phyloP scores from a whole-genome alignment of 2,113 vertebrate genomes.

The Maccullochella peelii region DNA sequence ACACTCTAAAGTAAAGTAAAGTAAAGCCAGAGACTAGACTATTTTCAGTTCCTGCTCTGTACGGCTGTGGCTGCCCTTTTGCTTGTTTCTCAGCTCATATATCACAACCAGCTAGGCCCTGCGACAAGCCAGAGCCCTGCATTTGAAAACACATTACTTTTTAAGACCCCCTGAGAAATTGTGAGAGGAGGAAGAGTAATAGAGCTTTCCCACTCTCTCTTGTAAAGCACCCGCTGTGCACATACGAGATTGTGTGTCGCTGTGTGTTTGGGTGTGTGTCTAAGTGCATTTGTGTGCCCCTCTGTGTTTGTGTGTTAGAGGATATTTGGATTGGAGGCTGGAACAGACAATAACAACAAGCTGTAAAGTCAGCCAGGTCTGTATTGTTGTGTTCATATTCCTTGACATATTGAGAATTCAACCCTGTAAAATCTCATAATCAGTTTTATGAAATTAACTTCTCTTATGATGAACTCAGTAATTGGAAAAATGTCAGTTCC shows the following conservation, averaged over 20 bases:
- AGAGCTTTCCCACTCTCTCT: slow-evolving; percentile 68
- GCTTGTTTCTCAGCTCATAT: slow-evolving; percentile 61
- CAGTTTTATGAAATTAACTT: background rate
- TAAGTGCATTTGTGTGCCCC: slow-evolving; percentile 13
- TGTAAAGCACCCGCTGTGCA: slow-evolving; percentile 67
- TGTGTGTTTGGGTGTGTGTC: slow-evolving; percentile 41
- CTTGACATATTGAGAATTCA: background rate
- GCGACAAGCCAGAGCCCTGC: slow-evolving; percentile 70
- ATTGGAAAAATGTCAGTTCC: background rate
- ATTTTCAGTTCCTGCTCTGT: slow-evolving; percentile 1
- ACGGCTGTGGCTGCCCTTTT: slow-evolving; percentile 43
- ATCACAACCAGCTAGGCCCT: slow-evolving; percentile 59
- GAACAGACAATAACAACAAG: slow-evolving; percentile 30
- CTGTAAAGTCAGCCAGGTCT: slow-evolving; percentile 23
- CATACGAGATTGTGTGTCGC: slow-evolving; percentile 55
- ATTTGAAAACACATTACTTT: slow-evolving; percentile 81
- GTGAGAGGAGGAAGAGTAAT: slow-evolving; percentile 77
- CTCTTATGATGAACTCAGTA: background rate
- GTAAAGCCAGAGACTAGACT: background rate
- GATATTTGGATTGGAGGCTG: slow-evolving; percentile 34
- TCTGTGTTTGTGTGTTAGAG: background rate
- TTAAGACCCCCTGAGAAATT: slow-evolving; percentile 79
- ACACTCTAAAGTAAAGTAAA: too few species aligned
- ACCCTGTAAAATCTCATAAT: background rate
- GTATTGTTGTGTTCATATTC: background rate